Base-by-base conservation (phyloP, 2,113 vertebrate species). In the Eptesicus fuscus region DNA sequence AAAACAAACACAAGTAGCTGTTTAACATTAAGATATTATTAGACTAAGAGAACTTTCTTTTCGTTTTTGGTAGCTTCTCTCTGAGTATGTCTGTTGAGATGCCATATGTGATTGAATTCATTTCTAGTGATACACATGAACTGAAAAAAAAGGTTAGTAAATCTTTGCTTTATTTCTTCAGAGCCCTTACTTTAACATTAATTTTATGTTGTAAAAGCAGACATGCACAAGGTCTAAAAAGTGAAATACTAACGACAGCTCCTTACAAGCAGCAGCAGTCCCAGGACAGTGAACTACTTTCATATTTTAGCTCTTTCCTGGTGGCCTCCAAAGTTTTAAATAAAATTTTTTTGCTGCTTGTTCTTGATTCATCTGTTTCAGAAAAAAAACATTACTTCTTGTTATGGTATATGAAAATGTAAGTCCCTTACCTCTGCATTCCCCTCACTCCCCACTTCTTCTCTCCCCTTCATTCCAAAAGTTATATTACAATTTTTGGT, bases 21-120 rank as follows among this genome's bases (percentile, higher is more conserved):
- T 63, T 79, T 92, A 42, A 63, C n/a, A 47, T 28, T 44, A 70
- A 85, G 30, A 35, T 35, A 32, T 10, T 32, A 32, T 10, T 73
- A 44, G 25, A 71, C 44, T 95, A 71, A 94, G 9, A 40, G 17
- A 22, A 17, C 30, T 83, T 90, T 95, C 92, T 93, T 30, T 97
- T 90, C 83, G 37, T 91, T 94, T 96, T 80, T 76, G 98, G 98
- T 91, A 98, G 98, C 87, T 99, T 99, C 97, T 98, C 95, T 40
- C 78, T 99, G 94, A 98, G 97, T 63, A 96, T 99, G 97, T 99
- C 98, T 23, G 89, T 99, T 67, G 98, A 99, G 96, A 99, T 99
- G 99, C 99, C 98, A 0, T 91, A 98, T 13, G 77, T 98, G 97
- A 99, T 99, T 94, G 95, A 96, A 61, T 73, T 82, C 59, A 98